Evolutionary conservation across 2,797 vertebrate species (phyloP).

Genomic region (Gorsachius magnificus): DNA sequence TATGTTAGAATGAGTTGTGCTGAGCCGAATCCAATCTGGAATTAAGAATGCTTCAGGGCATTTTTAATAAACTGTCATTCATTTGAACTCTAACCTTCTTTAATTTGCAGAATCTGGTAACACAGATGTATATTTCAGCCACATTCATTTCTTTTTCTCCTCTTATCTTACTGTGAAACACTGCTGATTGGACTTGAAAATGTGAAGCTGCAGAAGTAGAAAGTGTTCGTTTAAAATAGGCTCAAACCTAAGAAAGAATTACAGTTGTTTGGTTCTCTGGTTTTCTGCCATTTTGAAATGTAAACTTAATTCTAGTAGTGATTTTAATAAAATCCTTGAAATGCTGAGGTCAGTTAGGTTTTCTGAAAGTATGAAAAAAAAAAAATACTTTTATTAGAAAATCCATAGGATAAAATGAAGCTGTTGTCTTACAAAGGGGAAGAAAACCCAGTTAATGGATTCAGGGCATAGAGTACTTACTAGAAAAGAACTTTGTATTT

Average conservation of each 20-base stretch:
- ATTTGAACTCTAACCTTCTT: slow-evolving; percentile 58
- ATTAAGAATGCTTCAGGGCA: slow-evolving; percentile 49
- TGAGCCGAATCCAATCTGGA: slow-evolving; percentile 43
- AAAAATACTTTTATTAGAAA: neutral
- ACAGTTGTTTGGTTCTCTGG: neutral
- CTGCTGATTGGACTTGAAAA: slow-evolving; percentile 20
- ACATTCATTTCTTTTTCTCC: slow-evolving; percentile 35
- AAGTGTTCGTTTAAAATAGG: neutral
- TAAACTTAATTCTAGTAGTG: neutral
- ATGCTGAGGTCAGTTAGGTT: neutral
- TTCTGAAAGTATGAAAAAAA: neutral
- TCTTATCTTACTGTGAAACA: slow-evolving; percentile 16
- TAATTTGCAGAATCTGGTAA: slow-evolving; percentile 57
- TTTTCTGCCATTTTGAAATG: neutral
- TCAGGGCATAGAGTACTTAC: neutral
- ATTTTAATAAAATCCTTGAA: neutral
- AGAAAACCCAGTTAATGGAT: neutral
- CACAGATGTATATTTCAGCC: slow-evolving; percentile 45
- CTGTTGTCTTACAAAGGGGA: neutral
- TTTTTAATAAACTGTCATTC: slow-evolving; percentile 68
- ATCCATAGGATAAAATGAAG: neutral
- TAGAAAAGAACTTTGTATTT: neutral
- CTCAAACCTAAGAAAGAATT: neutral
- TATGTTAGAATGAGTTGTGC: slow-evolving; percentile 29
- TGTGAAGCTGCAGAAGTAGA: neutral